Evolutionary conservation across 1,140 invertebrate genomes (phyloP).

Genomic region (Macrostomum lignano): DNA sequence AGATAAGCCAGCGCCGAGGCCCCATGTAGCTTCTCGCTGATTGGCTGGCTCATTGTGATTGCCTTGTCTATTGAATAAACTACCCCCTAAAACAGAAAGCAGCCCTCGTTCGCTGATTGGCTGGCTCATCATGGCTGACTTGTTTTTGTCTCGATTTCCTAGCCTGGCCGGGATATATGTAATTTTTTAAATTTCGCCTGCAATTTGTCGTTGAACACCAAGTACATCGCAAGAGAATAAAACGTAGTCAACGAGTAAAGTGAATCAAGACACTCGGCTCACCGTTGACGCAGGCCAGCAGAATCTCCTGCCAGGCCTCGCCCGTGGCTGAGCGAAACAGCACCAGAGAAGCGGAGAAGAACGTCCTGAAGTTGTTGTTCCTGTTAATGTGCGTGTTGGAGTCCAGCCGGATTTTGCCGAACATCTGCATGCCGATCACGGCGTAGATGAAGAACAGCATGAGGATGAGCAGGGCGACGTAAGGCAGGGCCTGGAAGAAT

Average conservation of each 20-base stretch:
- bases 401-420: constrained; percentile 65
- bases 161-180: no score
- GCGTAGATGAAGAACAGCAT: constrained; percentile 99
- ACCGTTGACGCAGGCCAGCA: constrained; percentile 55
- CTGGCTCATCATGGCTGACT: no score
- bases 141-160: no score
- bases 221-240: no score
- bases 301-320: constrained; percentile 95
- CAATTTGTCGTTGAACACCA: no score
- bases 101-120: no score
- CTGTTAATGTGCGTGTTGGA: constrained; percentile 51
- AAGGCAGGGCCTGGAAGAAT: constrained; percentile 63
- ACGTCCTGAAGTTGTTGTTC: constrained; percentile 96
- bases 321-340: constrained; percentile 56
- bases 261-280: constrained; percentile 10
- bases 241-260: neutral
- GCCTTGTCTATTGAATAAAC: no score
- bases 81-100: no score
- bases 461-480: constrained; percentile 85
- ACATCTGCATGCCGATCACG: constrained; percentile 98
- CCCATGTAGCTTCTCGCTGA: no score
- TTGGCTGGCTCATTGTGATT: no score
- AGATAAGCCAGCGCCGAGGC: no score
- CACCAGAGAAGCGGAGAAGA: constrained; percentile 80
- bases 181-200: no score